phyloP scores from a whole-genome alignment of 2,797 vertebrate genomes.

The Siniperca scherzeri region DNA sequence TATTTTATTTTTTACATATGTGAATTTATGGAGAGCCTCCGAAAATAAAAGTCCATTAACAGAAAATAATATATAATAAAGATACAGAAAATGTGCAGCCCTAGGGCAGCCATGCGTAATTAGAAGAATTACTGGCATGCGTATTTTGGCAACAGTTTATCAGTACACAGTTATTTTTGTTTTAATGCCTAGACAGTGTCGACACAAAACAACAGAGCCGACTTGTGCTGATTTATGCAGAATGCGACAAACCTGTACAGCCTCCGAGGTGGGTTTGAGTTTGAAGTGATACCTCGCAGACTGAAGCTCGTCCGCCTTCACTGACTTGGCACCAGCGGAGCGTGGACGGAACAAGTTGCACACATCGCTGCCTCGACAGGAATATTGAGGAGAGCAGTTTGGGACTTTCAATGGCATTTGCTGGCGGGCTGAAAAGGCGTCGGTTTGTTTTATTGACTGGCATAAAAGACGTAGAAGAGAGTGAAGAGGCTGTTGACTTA shows the following conservation, averaged over 20 bases:
- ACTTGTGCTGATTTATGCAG: not conserved
- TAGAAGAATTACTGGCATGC: not conserved
- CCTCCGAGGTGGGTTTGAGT: not conserved
- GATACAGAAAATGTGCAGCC: not conserved
- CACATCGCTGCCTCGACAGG: not conserved
- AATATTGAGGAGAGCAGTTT: not conserved
- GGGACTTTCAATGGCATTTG: not conserved
- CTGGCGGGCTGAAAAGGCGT: not conserved
- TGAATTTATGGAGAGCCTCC: not conserved
- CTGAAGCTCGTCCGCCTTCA: constrained; percentile 20
- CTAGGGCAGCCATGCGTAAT: not conserved
- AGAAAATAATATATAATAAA: not conserved
- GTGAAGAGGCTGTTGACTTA: not conserved
- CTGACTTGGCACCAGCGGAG: constrained; percentile 40
- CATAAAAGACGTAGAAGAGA: not conserved
- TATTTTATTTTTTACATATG: not conserved
- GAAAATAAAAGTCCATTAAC: not conserved
- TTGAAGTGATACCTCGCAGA: constrained; percentile 5
- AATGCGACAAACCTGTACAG: not conserved
- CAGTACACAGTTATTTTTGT: not conserved
- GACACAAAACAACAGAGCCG: not conserved
- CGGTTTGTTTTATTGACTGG: not conserved
- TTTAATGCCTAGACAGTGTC: not conserved
- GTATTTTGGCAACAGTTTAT: constrained; percentile 3
- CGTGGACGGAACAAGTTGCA: constrained; percentile 24